Evolutionary conservation across 2,888 invertebrate species (phyloP), one percentile per base, ranked within the genome.

Genomic region (Ectemnius cavifrons): DNA sequence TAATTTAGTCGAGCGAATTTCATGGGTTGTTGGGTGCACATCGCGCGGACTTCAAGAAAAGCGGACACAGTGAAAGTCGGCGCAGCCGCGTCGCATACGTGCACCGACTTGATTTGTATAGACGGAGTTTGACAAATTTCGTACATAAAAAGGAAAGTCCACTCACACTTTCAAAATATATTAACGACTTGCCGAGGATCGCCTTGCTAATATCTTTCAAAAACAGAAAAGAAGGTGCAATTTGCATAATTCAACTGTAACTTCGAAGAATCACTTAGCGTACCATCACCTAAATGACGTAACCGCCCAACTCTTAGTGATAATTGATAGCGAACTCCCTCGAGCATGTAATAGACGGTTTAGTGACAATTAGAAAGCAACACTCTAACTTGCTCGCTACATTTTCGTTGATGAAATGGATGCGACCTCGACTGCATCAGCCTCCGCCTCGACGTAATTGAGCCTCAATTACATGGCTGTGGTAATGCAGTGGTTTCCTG

Each of bases 31-130:
- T 52, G 49, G 58, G 37, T 37, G 27, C 11, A 27, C 71, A 65
- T 61, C 57, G 64, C n/a, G 46, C 58, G 56, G 3, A 2, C 37
- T 37, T 11, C 11, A 77, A 68, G 72, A 77, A 67, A 79, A 63
- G 63, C 46, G 60, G 71, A 16, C 8, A 62, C 57, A 77, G 79
- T 79, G 79, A 80, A 80, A 80, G 80, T 75, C 16, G 11, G 14
- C 8, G 14, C 13, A 56, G 46, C 27, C 62, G 57, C 59, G 65
- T 67, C 69, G 73, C 66, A 65, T 62, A 27, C 11, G 37, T 27
- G 11, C 56, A 20, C n/a, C 52, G 27, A 27, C 59, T 67, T 52
- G 63, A 63, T 78, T 73, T 66, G 77, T 79, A 75, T 37, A 37
- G 8, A 37, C 8, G 11, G 8, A 37, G 37, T 11, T 37, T 37